Base-by-base conservation (phyloP, 2,797 vertebrate genomes). In the Anniella stebbinsi region DNA sequence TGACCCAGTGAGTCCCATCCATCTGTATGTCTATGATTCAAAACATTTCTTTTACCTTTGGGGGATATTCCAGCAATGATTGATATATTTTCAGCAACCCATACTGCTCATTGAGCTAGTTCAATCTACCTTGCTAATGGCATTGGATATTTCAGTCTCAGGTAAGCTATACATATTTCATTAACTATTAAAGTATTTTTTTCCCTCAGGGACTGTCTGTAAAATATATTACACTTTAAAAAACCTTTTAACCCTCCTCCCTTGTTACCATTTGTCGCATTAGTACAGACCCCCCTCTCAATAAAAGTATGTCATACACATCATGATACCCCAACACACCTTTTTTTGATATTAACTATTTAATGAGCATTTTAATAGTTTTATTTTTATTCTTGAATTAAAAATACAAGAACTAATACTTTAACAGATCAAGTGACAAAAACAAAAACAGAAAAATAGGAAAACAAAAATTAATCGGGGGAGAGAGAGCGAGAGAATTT, bases 141-240 rank as follows among this genome's bases (percentile, higher is more conserved):
- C 11, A 4, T 28, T 90, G 89, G 72, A 69, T 90, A 82, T 87
- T 87, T 87, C 48, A 82, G 72, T 89, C 66, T 89, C 88, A 89
- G 83, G 83, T 89, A 89, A 89, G 76, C 36, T 89, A 85, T 85
- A 69, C 83, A 85, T 89, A 89, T 89, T 80, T 78, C 75, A 89
- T 89, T 80, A 89, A 86, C 83, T 89, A 72, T 89, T 89, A 89
- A 82, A 89, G 63, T 80, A 57, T 80, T 89, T 84, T 78, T 33
- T 70, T 69, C n/a, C 88, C 82, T 72, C 48, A 60, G 88, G 83
- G 88, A 89, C 82, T 80, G 76, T n/a, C 66, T 66, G 60, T 86
- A 86, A 89, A 89, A 89, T 86, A 45, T 70, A 89, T 45, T 80
- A 70, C 66, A 72, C n/a, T 85, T 89, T 89, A 86, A 78, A 85